Evolutionary conservation across 1,140 invertebrate genomes (phyloP).

Genomic region (Drosophila persimilis): DNA sequence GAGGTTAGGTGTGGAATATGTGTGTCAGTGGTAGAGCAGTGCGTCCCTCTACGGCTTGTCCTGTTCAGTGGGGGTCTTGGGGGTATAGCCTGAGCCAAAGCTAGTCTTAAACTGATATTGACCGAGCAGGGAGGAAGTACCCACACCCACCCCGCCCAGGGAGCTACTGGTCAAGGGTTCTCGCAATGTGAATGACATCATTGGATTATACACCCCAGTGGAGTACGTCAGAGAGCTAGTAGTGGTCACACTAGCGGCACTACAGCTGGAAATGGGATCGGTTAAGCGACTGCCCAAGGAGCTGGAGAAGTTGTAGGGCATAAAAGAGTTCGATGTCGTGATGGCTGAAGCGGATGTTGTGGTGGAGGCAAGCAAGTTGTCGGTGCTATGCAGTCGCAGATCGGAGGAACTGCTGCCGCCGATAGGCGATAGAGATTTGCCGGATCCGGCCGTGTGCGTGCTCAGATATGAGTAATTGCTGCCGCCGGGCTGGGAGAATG

Average conservation of each 20-base stretch:
- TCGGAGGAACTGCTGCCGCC: slow-evolving; percentile 36
- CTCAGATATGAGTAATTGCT: slow-evolving; percentile 60
- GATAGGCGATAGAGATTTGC: slow-evolving; percentile 3
- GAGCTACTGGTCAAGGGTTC: slow-evolving; percentile 41
- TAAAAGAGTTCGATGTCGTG: slow-evolving; percentile 26
- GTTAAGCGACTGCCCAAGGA: slow-evolving; percentile 43
- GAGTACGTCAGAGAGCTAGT: slow-evolving; percentile 48
- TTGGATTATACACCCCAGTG: slow-evolving; percentile 72
- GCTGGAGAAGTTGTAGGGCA: slow-evolving; percentile 58
- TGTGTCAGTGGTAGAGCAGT: slow-evolving; percentile 13
- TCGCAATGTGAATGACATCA: slow-evolving; percentile 70
- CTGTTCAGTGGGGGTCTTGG: slow-evolving; percentile 37
- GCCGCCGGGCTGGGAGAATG: slow-evolving; percentile 45
- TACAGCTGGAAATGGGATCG: slow-evolving; percentile 36
- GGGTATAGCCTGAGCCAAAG: slow-evolving; percentile 31
- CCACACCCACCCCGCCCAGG: slow-evolving; percentile 14
- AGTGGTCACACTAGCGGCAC: slow-evolving; percentile 16
- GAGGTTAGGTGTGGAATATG: not conserved
- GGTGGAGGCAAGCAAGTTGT: not conserved
- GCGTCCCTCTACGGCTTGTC: slow-evolving; percentile 54
- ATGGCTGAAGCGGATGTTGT: slow-evolving; percentile 9
- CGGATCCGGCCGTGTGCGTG: not conserved
- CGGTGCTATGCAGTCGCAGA: slow-evolving; percentile 24
- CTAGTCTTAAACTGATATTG: slow-evolving; percentile 57
- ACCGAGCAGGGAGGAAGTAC: slow-evolving; percentile 21